phyloP scores from a whole-genome alignment of 2,113 vertebrate genomes.

The Axis porcinus region DNA sequence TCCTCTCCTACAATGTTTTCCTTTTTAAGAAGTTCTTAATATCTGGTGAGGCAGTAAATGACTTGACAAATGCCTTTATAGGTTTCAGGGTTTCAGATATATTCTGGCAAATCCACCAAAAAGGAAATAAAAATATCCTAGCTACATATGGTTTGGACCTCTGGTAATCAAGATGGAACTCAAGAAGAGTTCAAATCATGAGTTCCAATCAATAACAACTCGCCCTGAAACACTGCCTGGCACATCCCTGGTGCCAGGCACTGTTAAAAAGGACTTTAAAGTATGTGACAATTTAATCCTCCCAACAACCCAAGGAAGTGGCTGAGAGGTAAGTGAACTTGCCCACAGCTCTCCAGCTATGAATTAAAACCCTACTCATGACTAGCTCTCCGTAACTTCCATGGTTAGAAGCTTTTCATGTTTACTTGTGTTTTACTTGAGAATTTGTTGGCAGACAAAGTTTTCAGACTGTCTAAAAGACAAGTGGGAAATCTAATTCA shows the following conservation, averaged over 20 bases:
- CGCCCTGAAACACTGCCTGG: background rate
- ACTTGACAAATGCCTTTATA: conserved; percentile 52
- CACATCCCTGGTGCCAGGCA: background rate
- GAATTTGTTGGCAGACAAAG: background rate
- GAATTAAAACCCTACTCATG: background rate
- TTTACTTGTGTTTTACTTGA: background rate
- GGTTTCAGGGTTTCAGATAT: conserved; percentile 24
- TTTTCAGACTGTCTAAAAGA: conserved; percentile 3
- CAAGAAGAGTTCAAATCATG: background rate
- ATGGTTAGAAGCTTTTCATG: background rate
- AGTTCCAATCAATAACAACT: background rate
- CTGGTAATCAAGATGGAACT: conserved; percentile 26
- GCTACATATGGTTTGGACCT: background rate
- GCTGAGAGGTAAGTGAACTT: background rate
- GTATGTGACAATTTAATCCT: background rate
- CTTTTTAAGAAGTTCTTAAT: conserved; percentile 51
- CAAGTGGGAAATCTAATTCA: background rate
- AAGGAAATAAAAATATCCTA: conserved; percentile 7
- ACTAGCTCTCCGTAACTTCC: background rate
- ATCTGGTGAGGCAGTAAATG: conserved; percentile 10
- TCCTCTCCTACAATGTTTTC: conserved; percentile 45
- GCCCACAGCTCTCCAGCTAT: background rate
- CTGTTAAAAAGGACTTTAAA: background rate
- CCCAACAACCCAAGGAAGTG: background rate
- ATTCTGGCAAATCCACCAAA: background rate